phyloP scores from a whole-genome alignment of 2,113 vertebrate genomes.

The Strix aluco region DNA sequence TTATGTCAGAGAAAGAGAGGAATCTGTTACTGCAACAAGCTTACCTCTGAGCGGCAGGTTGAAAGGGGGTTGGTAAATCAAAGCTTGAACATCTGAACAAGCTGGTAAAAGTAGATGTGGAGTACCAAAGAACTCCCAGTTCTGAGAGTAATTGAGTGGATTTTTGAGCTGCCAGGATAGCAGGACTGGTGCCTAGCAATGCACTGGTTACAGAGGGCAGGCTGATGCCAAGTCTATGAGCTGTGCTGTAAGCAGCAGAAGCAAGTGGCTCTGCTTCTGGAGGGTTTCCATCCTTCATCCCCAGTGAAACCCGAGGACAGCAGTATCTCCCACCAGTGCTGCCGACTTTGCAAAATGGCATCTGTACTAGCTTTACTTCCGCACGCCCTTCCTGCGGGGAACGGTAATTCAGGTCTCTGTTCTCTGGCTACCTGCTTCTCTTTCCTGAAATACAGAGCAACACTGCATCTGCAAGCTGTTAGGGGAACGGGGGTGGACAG shows the following conservation, averaged over 20 bases:
- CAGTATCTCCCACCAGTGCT: background rate
- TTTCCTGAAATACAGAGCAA: background rate
- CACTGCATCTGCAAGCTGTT: fast-evolving
- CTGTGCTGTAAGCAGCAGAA: background rate
- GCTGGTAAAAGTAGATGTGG: background rate
- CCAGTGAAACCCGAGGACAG: background rate
- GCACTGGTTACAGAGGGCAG: background rate
- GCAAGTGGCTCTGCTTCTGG: background rate
- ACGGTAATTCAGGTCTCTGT: fast-evolving
- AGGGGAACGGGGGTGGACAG: background rate
- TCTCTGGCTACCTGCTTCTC: background rate
- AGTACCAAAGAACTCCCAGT: background rate
- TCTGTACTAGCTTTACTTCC: background rate
- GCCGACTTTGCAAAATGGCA: background rate
- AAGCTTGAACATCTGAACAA: too few relatives aligned
- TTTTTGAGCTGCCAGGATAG: background rate
- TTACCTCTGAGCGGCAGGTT: background rate
- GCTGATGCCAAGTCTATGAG: background rate
- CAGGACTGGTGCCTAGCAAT: background rate
- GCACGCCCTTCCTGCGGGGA: background rate
- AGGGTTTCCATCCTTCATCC: background rate
- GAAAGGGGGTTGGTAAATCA: too few relatives aligned
- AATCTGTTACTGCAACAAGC: background rate
- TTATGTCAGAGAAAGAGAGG: background rate
- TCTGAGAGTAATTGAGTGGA: too few relatives aligned